Conservation (phyloP, 2,797 vertebrate species). For the Huso huso region DNA sequence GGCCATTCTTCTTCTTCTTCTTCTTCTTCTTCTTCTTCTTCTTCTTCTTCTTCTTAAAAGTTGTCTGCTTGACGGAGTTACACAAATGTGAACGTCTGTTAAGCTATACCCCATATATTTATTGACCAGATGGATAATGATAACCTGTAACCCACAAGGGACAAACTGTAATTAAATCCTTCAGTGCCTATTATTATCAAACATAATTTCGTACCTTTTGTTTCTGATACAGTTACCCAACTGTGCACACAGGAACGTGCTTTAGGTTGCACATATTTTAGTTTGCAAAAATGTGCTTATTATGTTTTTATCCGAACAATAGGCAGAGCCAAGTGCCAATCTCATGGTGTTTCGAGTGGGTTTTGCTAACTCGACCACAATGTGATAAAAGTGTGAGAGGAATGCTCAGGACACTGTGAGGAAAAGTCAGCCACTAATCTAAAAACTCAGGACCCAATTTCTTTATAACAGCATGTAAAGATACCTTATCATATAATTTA, state of each 20-base stretch:
- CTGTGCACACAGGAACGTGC: not conserved
- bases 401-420: no score
- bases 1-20: not conserved
- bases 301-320: not conserved
- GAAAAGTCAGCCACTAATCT: no score
- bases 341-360: no score
- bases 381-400: no score
- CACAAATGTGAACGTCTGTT: no score
- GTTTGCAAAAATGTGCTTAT: not conserved
- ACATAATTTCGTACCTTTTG: not conserved
- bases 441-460: no score
- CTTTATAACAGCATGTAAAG: no score
- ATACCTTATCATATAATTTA: no score
- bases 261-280: not conserved
- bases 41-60: not conserved
- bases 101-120: not conserved
- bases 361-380: no score
- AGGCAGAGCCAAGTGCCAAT: not conserved
- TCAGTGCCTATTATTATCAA: conserved; percentile 1
- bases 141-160: not conserved
- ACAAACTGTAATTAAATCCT: not conserved
- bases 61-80: no score
- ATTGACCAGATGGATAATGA: conserved; percentile 1
- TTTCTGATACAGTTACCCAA: not conserved
- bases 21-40: not conserved